Conservation (phyloP, 2,888 invertebrate species). For the Caenorhabditis imperialis region DNA sequence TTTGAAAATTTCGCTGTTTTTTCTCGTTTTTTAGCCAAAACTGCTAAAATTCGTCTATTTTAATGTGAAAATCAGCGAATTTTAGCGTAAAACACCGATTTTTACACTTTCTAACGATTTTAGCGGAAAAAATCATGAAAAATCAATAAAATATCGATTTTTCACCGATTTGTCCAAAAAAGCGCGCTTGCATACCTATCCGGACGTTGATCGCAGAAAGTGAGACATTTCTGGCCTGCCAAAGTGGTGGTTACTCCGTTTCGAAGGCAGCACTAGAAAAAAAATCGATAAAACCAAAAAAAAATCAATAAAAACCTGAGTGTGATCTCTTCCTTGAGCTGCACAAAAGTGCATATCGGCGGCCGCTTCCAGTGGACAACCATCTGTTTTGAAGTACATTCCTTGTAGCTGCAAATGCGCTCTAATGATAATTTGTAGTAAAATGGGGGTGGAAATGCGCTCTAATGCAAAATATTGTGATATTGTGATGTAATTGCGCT, state of each 20-base stretch:
- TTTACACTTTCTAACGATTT: not conserved
- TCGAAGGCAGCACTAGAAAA: slow-evolving; percentile 64
- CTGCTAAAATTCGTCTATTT: too few species aligned
- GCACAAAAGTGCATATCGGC: slow-evolving; percentile 75
- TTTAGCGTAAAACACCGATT: too few species aligned
- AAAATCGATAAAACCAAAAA: not conserved
- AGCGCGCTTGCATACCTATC: slow-evolving; percentile 64
- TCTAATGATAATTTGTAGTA: not conserved
- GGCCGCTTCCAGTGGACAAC: slow-evolving; percentile 75
- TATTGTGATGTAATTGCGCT: too few species aligned
- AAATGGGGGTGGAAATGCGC: too few species aligned
- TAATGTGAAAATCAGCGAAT: too few species aligned
- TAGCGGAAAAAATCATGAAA: not conserved
- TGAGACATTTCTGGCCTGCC: slow-evolving; percentile 74
- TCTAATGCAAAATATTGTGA: too few species aligned
- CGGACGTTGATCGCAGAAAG: slow-evolving; percentile 74
- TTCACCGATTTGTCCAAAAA: too few species aligned
- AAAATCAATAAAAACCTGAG: slow-evolving; percentile 20
- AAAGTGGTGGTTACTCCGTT: slow-evolving; percentile 72
- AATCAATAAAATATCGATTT: not conserved
- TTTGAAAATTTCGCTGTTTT: not conserved
- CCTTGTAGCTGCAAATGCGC: slow-evolving; percentile 70
- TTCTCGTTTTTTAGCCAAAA: not conserved
- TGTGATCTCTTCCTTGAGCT: slow-evolving; percentile 71
- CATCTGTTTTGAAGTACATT: slow-evolving; percentile 77